A percentile compares a stretch with the other conserved stretches of the same genome.
phyloP scores from a whole-genome alignment of 35 echinoderm and acorn worm species.

The Diadema setosum region DNA sequence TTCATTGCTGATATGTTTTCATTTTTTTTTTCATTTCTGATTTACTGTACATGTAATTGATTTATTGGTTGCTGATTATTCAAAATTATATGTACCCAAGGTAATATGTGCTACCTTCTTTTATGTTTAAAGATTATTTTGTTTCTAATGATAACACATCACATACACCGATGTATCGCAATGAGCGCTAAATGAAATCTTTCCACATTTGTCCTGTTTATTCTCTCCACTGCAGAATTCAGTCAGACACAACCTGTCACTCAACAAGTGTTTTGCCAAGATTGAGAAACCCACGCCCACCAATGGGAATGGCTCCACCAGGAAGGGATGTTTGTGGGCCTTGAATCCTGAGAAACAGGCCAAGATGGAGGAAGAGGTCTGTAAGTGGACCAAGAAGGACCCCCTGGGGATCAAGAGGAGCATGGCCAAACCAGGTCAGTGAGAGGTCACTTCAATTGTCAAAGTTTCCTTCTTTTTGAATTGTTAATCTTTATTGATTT shows the following conservation, averaged over 20 bases:
- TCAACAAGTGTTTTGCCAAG: constrained; percentile 99
- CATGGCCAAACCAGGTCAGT: constrained; percentile 98
- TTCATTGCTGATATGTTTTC: too few species aligned
- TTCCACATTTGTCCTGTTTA: neutral
- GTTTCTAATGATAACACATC: neutral
- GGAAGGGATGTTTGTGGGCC: constrained; percentile 98
- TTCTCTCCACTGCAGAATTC: constrained; percentile 70
- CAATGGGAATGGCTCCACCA: constrained; percentile 39
- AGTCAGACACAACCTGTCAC: constrained; percentile 93
- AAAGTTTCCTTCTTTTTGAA: too few species aligned
- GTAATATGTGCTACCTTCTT: neutral
- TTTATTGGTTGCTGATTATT: neutral
- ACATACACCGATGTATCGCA: neutral
- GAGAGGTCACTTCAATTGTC: too few species aligned
- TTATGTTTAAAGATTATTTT: neutral
- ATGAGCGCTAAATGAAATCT: neutral
- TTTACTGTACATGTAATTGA: neutral
- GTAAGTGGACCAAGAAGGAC: constrained; percentile 95
- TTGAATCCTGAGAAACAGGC: constrained; percentile 93
- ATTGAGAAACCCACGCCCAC: constrained; percentile 77
- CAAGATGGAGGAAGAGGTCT: constrained; percentile 98
- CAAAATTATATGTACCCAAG: neutral
- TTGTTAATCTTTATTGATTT: too few species aligned
- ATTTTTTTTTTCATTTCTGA: too few species aligned
- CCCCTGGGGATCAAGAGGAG: constrained; percentile 82